Base-by-base conservation (phyloP, 2,797 vertebrate genomes). In the Neopelma chrysocephalum region DNA sequence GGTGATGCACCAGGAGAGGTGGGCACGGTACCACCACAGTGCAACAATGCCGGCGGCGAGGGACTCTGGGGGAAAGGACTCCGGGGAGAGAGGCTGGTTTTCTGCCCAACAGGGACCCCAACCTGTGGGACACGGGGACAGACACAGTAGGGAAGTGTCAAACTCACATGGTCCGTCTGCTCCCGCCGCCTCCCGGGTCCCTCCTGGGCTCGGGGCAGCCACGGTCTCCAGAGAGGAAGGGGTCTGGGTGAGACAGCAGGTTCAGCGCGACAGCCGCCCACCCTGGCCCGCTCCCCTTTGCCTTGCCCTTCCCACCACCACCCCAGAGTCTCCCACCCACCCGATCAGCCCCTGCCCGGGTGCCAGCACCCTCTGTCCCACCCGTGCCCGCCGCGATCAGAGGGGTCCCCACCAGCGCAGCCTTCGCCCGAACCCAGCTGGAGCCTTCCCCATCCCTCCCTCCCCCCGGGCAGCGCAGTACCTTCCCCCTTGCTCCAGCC, bases 151-250 rank as follows among this genome's bases (percentile, higher is more conserved):
- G 13, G n/a, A 82, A 82, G 31, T 4, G 15, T 54, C 60, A 42
- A 64, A 98, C 98, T 98, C 97, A 98, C 98, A 26, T 75, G 94
- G 58, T 96, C 79, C 6, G 6, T 83, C 36, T 76, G 96, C 80
- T 78, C 95, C 34, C 51, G 84, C 68, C 7, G 78, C 65, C 11
- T 42, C 36, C n/a, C 56, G 6, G 69, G 54, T 22, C 21, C 40
- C n/a, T 98, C 97, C 68, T 90, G 96, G 56, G 94, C 68, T 73
- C 54, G 95, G 72, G 95, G 88, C 64, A 99, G 93, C 98, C 99
- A 99, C 1, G 98, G 98, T 96, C 99, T 98, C 98, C 98, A 99
- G 72, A 98, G 96, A 32, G 93, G 94, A 13, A 88, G 42, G 81
- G 69, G 64, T 82, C 97, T 92, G 54, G 61, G 97, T 96, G 50